Conservation (phyloP, 2,797 vertebrate species). For the Typhlichthys subterraneus region DNA sequence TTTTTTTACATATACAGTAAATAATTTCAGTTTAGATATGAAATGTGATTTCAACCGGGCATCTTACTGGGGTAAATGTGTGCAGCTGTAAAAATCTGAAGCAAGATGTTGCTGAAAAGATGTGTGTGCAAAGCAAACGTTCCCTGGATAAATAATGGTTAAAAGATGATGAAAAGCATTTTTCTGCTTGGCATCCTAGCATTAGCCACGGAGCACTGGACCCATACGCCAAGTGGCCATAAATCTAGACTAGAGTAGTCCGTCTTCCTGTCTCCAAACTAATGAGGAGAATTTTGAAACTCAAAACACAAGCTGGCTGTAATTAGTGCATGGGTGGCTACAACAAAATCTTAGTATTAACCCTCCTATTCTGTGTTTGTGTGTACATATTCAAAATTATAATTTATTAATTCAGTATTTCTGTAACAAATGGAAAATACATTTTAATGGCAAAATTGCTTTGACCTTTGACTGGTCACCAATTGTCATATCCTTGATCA, state of each 20-base stretch:
- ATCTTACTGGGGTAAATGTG: too few relatives aligned
- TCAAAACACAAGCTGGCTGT: constrained; percentile 25
- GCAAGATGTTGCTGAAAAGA: not conserved
- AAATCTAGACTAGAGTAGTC: constrained; percentile 18
- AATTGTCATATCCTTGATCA: too few relatives aligned
- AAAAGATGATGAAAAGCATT: not conserved
- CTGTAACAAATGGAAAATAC: too few relatives aligned
- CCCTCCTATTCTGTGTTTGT: not conserved
- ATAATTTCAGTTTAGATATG: too few relatives aligned
- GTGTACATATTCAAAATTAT: not conserved
- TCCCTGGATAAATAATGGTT: not conserved
- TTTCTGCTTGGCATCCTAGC: constrained; percentile 1
- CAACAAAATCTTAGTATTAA: not conserved
- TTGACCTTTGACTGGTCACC: too few relatives aligned
- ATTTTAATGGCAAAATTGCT: too few relatives aligned
- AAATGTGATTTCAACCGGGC: too few relatives aligned
- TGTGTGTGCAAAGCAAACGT: not conserved
- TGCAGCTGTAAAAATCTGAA: too few relatives aligned
- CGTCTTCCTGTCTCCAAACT: constrained; percentile 26
- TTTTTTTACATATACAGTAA: too few relatives aligned
- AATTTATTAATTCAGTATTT: too few relatives aligned
- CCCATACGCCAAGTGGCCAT: constrained; percentile 14
- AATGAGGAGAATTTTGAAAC: constrained; percentile 34
- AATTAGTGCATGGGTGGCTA: constrained; percentile 11
- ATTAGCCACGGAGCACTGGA: constrained; percentile 9